Base-by-base conservation (phyloP, 2,797 vertebrate species). In the Spinibarbus caldwelli region DNA sequence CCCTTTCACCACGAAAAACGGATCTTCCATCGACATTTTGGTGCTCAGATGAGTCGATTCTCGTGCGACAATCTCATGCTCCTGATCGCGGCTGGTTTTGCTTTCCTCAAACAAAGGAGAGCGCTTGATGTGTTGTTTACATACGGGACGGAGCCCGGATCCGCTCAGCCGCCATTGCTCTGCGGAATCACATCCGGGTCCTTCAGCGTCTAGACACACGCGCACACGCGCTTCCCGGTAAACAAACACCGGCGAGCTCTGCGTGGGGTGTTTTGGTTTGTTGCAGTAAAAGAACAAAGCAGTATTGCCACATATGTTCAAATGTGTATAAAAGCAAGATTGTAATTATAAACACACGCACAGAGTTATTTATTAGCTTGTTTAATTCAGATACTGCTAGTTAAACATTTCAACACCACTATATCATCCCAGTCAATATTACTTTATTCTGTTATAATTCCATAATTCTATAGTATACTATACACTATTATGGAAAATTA, bases 1-100 rank as follows among this genome's bases (percentile, higher is more conserved):
- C 98, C 98, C 97, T 94, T 98, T 99, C 85, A 99, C 98, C 88
- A 99, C 97, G 93, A 99, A 99, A 93, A 99, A 99, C 90, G 98
- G 98, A 87, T 99, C 98, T 95, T 99, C 98, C 98, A 99, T 98
- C 57, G 97, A 98, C 98, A 98, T 98, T 88, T 82, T 95, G 87
- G 72, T 87, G 67, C 90, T 89, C 76, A 89, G 88, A 86, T 54
- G 81, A 83, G 80, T 80, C 77, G 49, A 47, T 19, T 43, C 12
- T 68, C 71, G 64, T 19, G 12, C 21, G 64, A 73, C 49, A 78
- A 84, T 78, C 15, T 87, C 91, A 90, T 90, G 80, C 87, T 84
- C 89, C 52, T 49, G 62, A 64, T 34, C 36, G 12, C 31, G 62
- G 41, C 77, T 38, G 72, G 21, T 45, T 41, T 72, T 34, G 29